phyloP scores from a whole-genome alignment of 2,113 vertebrate species.

The Panthera leo region DNA sequence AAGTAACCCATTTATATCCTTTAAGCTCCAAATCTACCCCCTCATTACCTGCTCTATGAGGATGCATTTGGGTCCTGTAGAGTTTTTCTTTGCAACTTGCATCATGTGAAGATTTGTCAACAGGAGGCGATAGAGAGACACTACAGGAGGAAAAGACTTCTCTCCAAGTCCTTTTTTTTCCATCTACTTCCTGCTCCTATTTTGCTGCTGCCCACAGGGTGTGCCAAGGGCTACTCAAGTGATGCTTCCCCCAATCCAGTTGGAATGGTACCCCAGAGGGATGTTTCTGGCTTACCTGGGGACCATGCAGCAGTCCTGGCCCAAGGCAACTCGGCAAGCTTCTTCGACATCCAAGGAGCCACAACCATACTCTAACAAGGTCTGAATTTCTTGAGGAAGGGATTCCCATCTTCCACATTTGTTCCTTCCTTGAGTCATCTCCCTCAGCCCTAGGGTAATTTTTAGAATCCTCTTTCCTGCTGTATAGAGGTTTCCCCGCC shows the following conservation, averaged over 20 bases:
- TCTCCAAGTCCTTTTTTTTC: not conserved
- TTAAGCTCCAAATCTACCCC: not conserved
- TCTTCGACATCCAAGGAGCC: no score
- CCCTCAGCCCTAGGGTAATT: not conserved
- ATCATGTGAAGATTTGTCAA: not conserved
- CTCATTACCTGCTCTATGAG: not conserved
- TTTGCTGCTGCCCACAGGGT: not conserved
- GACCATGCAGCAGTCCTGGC: not conserved
- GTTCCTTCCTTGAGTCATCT: not conserved
- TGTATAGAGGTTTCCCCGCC: not conserved
- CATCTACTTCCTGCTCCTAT: not conserved
- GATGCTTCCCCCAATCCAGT: not conserved
- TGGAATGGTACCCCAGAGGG: not conserved
- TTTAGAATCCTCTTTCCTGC: not conserved
- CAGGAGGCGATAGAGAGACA: not conserved
- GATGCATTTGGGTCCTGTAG: not conserved
- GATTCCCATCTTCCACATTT: no score
- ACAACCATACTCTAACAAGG: not conserved
- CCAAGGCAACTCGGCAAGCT: not conserved
- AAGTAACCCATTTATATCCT: not conserved
- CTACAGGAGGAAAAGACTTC: fast-evolving
- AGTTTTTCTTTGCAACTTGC: not conserved
- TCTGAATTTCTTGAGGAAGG: not conserved
- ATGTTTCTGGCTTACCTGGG: not conserved
- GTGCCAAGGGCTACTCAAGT: not conserved